Evolutionary conservation across 2,113 vertebrate species (phyloP).

Genomic region (Prionailurus viverrinus): DNA sequence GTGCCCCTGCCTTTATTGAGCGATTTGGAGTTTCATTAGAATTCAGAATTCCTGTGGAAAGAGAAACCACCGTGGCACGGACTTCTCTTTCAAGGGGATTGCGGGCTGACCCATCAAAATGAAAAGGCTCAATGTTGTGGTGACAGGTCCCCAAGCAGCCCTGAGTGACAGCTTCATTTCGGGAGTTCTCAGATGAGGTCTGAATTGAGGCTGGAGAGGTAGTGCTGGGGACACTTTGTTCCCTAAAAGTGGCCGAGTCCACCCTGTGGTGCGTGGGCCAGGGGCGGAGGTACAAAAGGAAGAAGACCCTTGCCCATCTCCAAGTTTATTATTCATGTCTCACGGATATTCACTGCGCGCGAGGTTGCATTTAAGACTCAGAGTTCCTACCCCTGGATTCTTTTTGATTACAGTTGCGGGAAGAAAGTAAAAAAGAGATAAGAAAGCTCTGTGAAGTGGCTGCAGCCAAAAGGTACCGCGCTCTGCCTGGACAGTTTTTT

Average conservation of each 20-base stretch:
- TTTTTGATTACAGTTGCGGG: conserved; percentile 77
- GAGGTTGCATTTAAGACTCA: conserved; percentile 80
- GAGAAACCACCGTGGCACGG: conserved; percentile 87
- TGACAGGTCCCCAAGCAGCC: conserved; percentile 91
- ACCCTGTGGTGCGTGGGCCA: conserved; percentile 91
- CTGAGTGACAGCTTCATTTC: conserved; percentile 94
- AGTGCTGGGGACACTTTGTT: conserved; percentile 89
- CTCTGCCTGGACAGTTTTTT: background rate
- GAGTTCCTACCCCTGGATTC: conserved; percentile 64
- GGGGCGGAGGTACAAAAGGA: conserved; percentile 85
- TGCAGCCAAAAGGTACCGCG: conserved; percentile 68
- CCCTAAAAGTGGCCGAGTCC: conserved; percentile 93
- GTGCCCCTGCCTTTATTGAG: conserved; percentile 91
- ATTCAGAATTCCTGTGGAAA: conserved; percentile 91
- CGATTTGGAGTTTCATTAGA: conserved; percentile 93
- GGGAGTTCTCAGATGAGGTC: conserved; percentile 90
- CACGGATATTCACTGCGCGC: conserved; percentile 71
- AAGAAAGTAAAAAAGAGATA: conserved; percentile 57
- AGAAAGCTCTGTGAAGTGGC: conserved; percentile 56
- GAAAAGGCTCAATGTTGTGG: conserved; percentile 91
- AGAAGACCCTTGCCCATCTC: conserved; percentile 76
- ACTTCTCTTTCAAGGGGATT: conserved; percentile 91
- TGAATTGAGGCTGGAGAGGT: conserved; percentile 85
- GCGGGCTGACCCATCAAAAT: conserved; percentile 93
- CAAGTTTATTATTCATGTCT: conserved; percentile 85